A percentile compares a stretch with the other conserved stretches of the same genome.
Conservation (phyloP, 2,888 invertebrate species). For the Yponomeuta malinellus region DNA sequence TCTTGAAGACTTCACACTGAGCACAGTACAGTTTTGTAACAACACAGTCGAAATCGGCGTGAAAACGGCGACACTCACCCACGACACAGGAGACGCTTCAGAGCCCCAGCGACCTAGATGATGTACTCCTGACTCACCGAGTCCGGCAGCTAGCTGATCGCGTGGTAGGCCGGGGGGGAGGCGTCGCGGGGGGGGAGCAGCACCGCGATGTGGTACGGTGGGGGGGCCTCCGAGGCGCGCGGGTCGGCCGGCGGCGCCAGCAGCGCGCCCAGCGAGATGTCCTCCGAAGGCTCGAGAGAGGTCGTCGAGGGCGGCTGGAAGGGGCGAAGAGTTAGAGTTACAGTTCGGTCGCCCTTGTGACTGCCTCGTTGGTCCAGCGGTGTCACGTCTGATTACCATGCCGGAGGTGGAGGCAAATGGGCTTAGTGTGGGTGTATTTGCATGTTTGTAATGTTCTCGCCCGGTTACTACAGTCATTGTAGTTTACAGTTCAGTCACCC, state of each 20-base stretch:
- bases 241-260: conserved; percentile 45
- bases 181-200: conserved; percentile 76
- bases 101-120: conserved; percentile 5
- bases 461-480: no score
- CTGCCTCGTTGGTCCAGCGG: not conserved
- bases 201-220: conserved; percentile 89
- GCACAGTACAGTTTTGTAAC: no score
- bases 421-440: no score
- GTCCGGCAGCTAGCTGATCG: conserved; percentile 77
- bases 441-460: no score
- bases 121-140: conserved; percentile 13
- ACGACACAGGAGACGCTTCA: no score
- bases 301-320: conserved; percentile 29
- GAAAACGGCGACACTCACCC: no score
- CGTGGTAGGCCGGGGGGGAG: conserved; percentile 86
- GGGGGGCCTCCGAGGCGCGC: conserved; percentile 49
- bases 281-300: conserved; percentile 43
- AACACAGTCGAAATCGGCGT: no score
- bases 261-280: conserved; percentile 52
- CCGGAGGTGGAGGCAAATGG: no score
- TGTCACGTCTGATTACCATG: no score
- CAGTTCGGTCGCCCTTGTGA: not conserved
- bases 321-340: not conserved
- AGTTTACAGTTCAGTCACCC: no score
- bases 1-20: no score